Conservation (phyloP, 2,888 invertebrate genomes). For the Allacma fusca region DNA sequence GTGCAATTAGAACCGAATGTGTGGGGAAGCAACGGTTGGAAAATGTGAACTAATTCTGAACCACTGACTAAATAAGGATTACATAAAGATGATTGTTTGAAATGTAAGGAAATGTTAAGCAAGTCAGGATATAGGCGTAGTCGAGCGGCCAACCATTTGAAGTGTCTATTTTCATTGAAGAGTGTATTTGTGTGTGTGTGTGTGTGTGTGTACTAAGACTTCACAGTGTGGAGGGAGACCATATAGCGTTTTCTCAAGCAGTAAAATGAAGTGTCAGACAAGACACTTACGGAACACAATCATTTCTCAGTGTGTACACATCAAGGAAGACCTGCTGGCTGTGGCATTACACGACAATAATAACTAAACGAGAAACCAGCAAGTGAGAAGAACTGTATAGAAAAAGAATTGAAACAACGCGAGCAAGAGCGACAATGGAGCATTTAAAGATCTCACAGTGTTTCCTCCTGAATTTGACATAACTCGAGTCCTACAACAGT, state of each 20-base stretch:
- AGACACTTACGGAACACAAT: conserved; percentile 26
- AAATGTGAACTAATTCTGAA: conserved; percentile 13
- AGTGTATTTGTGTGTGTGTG: not conserved
- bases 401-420: conserved; percentile 34
- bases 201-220: not conserved
- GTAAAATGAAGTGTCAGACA: conserved; percentile 23
- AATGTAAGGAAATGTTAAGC: conserved; percentile 14
- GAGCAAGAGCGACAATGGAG: conserved; percentile 26
- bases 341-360: conserved; percentile 27
- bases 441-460: conserved; percentile 41
- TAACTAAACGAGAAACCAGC: not conserved
- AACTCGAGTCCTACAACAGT: not conserved
- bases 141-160: not conserved
- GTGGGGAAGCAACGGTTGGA: not conserved
- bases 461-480: conserved; percentile 20
- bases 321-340: conserved; percentile 21
- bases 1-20: not conserved
- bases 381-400: not conserved
- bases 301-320: conserved; percentile 23
- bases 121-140: conserved; percentile 26
- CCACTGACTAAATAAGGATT: conserved; percentile 19
- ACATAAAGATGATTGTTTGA: conserved; percentile 21
- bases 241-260: conserved; percentile 11
- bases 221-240: conserved; percentile 10
- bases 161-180: conserved; percentile 33